Conservation (phyloP, 1,140 invertebrate genomes). For the Brachionus sp. region DNA sequence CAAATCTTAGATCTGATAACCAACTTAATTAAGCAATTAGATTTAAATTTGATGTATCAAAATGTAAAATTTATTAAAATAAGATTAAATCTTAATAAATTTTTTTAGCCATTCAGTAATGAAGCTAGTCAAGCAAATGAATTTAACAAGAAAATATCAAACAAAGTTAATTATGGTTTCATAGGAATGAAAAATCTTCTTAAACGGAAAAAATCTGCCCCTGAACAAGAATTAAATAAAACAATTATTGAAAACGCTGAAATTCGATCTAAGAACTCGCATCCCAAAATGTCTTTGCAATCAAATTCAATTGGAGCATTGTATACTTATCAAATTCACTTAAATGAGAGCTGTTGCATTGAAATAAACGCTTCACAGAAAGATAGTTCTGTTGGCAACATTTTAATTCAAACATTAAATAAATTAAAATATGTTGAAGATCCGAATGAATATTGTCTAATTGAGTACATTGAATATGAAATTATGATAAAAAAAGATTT, state of each 20-base stretch:
- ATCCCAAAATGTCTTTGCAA: constrained; percentile 31
- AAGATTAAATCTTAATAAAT: not conserved
- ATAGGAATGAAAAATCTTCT: constrained; percentile 1
- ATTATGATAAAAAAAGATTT: not conserved
- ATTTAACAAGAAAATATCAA: not conserved
- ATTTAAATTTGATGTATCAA: not conserved
- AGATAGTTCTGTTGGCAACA: not conserved
- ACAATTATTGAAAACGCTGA: not conserved
- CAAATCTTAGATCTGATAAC: not conserved
- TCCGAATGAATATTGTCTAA: constrained; percentile 36
- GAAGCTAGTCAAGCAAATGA: not conserved
- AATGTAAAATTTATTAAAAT: not conserved
- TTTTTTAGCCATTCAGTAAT: constrained; percentile 5
- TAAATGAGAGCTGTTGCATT: constrained; percentile 42
- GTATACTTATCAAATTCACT: constrained; percentile 26
- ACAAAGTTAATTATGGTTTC: not conserved
- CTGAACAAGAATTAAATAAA: not conserved
- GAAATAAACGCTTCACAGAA: constrained; percentile 33
- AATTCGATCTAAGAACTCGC: not conserved
- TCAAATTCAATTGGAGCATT: constrained; percentile 1
- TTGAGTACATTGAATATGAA: constrained; percentile 35
- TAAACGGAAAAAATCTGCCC: constrained; percentile 34
- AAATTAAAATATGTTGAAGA: constrained; percentile 35
- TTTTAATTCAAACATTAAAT: constrained; percentile 1
- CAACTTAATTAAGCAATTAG: not conserved